phyloP scores from a whole-genome alignment of 2,797 vertebrate species.

The Halcyon leucocephala region DNA sequence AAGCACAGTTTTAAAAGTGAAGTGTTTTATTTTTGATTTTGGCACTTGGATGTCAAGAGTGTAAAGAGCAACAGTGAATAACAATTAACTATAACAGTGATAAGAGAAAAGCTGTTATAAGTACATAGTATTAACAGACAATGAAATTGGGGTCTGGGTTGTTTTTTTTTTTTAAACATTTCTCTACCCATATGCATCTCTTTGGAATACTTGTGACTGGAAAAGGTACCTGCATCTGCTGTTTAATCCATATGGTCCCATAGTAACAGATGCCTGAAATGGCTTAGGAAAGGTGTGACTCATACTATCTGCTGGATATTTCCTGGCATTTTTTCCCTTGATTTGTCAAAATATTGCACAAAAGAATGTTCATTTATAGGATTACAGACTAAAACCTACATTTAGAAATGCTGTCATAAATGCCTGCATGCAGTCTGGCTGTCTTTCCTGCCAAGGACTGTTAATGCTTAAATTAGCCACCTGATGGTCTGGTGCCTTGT shows the following conservation, averaged over 20 bases:
- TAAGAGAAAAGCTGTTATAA: not conserved
- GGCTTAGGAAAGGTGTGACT: constrained; percentile 73
- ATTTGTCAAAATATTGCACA: constrained; percentile 77
- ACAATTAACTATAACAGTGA: not conserved
- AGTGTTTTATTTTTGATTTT: not conserved
- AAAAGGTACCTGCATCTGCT: constrained; percentile 63
- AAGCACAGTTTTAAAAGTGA: not conserved
- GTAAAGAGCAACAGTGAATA: not conserved
- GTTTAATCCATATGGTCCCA: constrained; percentile 64
- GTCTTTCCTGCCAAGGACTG: constrained; percentile 63
- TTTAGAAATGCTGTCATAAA: constrained; percentile 73
- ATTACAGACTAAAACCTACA: constrained; percentile 68
- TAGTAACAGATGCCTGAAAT: constrained; percentile 72
- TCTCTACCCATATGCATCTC: not conserved
- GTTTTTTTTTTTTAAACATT: not conserved
- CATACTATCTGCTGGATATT: constrained; percentile 72
- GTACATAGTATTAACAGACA: not conserved
- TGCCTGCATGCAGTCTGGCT: constrained; percentile 65
- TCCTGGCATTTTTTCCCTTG: constrained; percentile 65
- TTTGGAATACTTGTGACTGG: constrained; percentile 39
- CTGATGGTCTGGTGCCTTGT: constrained; percentile 63
- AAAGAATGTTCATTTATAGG: constrained; percentile 72
- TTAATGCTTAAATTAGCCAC: constrained; percentile 73
- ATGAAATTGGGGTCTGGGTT: not conserved
- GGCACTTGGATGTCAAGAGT: not conserved